Evolutionary conservation across 1,140 invertebrate species (phyloP).

Genomic region (Idris sp.): DNA sequence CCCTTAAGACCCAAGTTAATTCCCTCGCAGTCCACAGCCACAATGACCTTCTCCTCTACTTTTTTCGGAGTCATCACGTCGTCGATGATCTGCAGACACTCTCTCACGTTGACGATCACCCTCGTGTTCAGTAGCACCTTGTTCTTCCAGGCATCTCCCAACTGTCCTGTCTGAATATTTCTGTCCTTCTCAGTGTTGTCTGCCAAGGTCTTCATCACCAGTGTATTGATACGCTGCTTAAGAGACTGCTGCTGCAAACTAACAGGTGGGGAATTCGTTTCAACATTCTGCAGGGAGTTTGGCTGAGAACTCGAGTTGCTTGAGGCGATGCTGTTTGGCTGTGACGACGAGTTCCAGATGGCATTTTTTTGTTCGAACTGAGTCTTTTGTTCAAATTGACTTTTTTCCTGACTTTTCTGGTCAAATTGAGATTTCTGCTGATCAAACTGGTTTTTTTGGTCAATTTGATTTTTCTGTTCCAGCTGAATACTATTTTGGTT

Average conservation of each 20-base stretch:
- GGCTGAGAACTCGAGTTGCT: slow-evolving; percentile 64
- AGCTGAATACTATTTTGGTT: too few relatives aligned
- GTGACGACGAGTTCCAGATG: too few relatives aligned
- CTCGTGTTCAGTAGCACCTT: slow-evolving; percentile 88
- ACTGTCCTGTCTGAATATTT: slow-evolving; percentile 77
- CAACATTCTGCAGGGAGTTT: slow-evolving; percentile 58
- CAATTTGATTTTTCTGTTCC: too few relatives aligned
- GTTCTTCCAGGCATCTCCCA: slow-evolving; percentile 87
- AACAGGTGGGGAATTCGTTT: slow-evolving; percentile 68
- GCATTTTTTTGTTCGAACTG: too few relatives aligned
- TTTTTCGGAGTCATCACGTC: slow-evolving; percentile 85
- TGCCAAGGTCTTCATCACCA: slow-evolving; percentile 92
- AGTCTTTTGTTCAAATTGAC: too few relatives aligned
- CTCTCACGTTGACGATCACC: slow-evolving; percentile 86
- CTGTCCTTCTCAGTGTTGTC: slow-evolving; percentile 93
- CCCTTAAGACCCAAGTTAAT: slow-evolving; percentile 92
- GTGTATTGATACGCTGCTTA: slow-evolving; percentile 91
- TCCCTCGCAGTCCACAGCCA: slow-evolving; percentile 94
- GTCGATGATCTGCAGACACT: slow-evolving; percentile 87
- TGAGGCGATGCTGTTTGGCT: slow-evolving; percentile 60
- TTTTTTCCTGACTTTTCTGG: too few relatives aligned
- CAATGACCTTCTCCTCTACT: slow-evolving; percentile 79
- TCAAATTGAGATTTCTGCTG: too few relatives aligned
- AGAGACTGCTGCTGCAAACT: slow-evolving; percentile 83
- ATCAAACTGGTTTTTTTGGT: too few relatives aligned